Evolutionary conservation across 1,140 invertebrate species (phyloP).

Genomic region (Drosophila kanapiae): DNA sequence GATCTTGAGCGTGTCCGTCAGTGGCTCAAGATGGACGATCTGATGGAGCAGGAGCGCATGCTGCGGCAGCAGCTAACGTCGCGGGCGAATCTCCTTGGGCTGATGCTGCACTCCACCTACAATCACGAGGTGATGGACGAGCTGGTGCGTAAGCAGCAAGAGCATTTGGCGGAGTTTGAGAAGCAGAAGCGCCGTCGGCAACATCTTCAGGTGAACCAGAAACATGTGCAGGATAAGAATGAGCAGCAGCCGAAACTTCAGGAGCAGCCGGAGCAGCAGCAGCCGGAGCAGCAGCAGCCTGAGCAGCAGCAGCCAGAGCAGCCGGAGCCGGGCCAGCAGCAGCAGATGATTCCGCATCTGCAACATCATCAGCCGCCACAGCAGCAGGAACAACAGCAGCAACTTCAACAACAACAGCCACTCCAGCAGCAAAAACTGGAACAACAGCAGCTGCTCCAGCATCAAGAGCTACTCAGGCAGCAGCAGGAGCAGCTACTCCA

Average conservation of each 20-base stretch:
- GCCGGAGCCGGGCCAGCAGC: slow-evolving; percentile 1
- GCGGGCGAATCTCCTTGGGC: slow-evolving; percentile 94
- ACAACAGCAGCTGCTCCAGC: slow-evolving; percentile 10
- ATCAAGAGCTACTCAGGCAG: not conserved
- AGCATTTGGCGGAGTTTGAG: slow-evolving; percentile 68
- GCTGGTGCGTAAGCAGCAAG: slow-evolving; percentile 77
- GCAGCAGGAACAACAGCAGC: slow-evolving; percentile 5
- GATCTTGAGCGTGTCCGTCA: slow-evolving; percentile 92
- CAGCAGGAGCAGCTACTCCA: slow-evolving; percentile 11
- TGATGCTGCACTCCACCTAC: slow-evolving; percentile 97
- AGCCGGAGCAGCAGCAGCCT: not conserved
- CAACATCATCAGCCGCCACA: slow-evolving; percentile 8
- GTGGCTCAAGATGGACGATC: slow-evolving; percentile 97
- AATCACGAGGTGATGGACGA: slow-evolving; percentile 96
- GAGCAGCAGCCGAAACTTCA: slow-evolving; percentile 26
- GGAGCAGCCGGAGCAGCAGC: not conserved
- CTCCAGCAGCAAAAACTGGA: not conserved
- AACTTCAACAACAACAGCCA: slow-evolving; percentile 21
- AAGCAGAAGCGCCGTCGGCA: slow-evolving; percentile 65
- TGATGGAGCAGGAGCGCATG: slow-evolving; percentile 97
- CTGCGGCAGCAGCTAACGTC: slow-evolving; percentile 95
- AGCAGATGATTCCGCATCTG: not conserved
- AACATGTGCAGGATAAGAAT: slow-evolving; percentile 35
- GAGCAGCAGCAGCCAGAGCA: slow-evolving; percentile 1
- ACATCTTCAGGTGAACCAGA: slow-evolving; percentile 35